Evolutionary conservation across 92 coral and sea anemone species (phyloP).

Genomic region (Phenganax subtilis): DNA sequence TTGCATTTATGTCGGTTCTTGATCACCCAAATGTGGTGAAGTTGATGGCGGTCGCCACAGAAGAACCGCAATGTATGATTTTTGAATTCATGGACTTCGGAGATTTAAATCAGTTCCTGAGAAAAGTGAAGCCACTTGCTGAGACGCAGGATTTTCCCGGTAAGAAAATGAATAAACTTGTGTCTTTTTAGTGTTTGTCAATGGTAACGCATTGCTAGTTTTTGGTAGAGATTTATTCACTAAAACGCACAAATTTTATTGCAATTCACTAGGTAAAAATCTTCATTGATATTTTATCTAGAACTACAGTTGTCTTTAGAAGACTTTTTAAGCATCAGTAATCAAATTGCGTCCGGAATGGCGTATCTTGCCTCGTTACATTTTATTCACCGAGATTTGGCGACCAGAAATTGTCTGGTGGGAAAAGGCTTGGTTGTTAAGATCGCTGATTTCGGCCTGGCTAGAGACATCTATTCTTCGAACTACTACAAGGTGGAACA

Average conservation of each 20-base stretch:
- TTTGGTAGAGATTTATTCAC: neutral
- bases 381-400: conserved; percentile 93
- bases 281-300: neutral
- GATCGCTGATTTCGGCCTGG: conserved; percentile 92
- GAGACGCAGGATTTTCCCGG: conserved; percentile 32
- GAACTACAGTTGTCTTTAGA: conserved; percentile 39
- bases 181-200: neutral
- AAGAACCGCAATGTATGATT: conserved; percentile 96
- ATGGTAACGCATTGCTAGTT: no score
- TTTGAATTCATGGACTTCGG: conserved; percentile 91
- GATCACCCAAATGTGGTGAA: conserved; percentile 80
- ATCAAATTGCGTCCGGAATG: conserved; percentile 84
- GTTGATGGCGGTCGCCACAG: conserved; percentile 84
- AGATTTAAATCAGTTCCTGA: conserved; percentile 84
- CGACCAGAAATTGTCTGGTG: conserved; percentile 80
- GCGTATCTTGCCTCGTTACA: conserved; percentile 64
- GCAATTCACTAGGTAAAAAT: neutral
- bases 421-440: conserved; percentile 65
- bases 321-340: conserved; percentile 57
- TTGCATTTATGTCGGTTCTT: conserved; percentile 82
- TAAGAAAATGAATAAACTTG: neutral
- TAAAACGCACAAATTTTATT: no score
- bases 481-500: conserved; percentile 80
- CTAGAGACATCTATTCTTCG: conserved; percentile 79
- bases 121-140: conserved; percentile 60